Conservation (phyloP, 2,888 invertebrate species). For the Chymomyza fuscimana region DNA sequence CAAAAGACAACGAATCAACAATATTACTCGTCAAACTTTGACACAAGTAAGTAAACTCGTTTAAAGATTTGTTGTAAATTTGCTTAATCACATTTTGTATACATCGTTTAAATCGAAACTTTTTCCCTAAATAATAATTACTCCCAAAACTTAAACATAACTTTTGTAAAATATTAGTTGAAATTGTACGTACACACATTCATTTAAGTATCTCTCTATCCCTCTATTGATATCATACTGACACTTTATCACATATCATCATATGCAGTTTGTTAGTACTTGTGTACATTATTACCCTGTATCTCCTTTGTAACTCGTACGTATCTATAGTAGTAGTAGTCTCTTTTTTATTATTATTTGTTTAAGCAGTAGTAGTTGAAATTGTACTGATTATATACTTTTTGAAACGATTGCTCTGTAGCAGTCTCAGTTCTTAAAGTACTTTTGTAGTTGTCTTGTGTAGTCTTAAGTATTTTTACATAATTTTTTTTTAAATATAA, state of each 20-base stretch:
- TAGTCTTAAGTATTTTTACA: not conserved
- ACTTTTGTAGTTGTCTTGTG: not conserved
- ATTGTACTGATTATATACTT: not conserved
- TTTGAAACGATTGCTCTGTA: conserved; percentile 21
- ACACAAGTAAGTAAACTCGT: conserved; percentile 84
- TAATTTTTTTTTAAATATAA: not conserved
- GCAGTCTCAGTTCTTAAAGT: conserved; percentile 45
- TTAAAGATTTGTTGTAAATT: conserved; percentile 42
- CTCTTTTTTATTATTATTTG: not conserved
- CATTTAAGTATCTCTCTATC: conserved; percentile 32
- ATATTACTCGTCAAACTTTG: conserved; percentile 88
- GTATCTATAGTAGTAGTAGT: not conserved
- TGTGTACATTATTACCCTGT: conserved; percentile 37
- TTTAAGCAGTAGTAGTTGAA: not conserved
- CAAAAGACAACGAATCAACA: conserved; percentile 86
- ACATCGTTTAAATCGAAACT: conserved; percentile 22
- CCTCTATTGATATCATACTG: conserved; percentile 33
- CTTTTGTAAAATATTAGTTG: conserved; percentile 56
- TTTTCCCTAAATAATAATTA: conserved; percentile 1
- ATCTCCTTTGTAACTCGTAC: conserved; percentile 29
- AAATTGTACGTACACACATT: conserved; percentile 39
- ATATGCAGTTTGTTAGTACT: conserved; percentile 43
- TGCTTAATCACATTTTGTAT: conserved; percentile 40
- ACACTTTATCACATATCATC: conserved; percentile 37
- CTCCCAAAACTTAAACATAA: conserved; percentile 25